phyloP scores from a whole-genome alignment of 1,140 invertebrate species.

The Polyergus mexicanus region DNA sequence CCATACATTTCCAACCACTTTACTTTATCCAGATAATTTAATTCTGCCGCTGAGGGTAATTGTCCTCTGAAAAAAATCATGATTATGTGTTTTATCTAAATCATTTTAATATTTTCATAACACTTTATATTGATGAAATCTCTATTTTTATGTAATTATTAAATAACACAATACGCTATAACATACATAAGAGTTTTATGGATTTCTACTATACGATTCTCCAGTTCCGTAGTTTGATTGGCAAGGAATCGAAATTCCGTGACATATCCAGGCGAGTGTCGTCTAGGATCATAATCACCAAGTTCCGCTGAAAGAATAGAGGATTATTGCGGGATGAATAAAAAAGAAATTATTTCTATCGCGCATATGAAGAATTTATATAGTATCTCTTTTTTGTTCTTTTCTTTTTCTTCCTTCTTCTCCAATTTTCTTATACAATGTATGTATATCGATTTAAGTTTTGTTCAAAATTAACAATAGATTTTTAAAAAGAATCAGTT shows the following conservation, averaged over 20 bases:
- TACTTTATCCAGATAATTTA: constrained; percentile 93
- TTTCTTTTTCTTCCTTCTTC: too few relatives aligned
- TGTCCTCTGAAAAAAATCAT: constrained; percentile 88
- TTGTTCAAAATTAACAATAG: neutral
- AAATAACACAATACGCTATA: neutral
- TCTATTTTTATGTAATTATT: neutral
- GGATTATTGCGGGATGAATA: neutral
- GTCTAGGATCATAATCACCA: constrained; percentile 97
- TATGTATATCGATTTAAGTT: neutral
- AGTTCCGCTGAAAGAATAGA: constrained; percentile 93
- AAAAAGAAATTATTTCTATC: neutral
- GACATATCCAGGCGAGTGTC: constrained; percentile 96
- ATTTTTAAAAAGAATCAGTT: neutral
- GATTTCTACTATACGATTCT: constrained; percentile 95
- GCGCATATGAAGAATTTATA: neutral
- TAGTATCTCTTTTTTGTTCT: neutral
- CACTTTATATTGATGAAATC: neutral
- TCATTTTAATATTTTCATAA: neutral
- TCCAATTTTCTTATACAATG: too few relatives aligned
- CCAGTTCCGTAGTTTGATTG: constrained; percentile 96
- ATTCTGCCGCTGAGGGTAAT: constrained; percentile 90
- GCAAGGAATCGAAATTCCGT: constrained; percentile 98
- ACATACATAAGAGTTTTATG: constrained; percentile 94
- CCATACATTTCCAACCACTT: constrained; percentile 95
- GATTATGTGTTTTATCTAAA: constrained; percentile 5